Evolutionary conservation across 92 coral and sea anemone species (phyloP).

Genomic region (Phymanthus crucifer): DNA sequence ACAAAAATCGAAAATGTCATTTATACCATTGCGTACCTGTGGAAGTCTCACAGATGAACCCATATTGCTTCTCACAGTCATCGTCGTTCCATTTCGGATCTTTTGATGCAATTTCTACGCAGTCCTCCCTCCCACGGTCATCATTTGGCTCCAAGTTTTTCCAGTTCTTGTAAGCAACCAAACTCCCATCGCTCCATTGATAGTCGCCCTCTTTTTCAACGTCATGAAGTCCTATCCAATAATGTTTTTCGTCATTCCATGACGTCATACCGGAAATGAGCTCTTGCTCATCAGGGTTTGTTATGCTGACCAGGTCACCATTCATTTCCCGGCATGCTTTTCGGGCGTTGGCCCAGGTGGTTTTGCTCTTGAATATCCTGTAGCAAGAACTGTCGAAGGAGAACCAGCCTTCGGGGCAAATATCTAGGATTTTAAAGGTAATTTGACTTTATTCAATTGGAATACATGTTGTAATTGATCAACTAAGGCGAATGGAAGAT

Average conservation of each 20-base stretch:
- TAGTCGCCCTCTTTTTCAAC: not conserved
- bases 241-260: not conserved
- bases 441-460: not conserved
- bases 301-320: slow-evolving; percentile 1
- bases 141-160: slow-evolving; percentile 8
- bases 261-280: slow-evolving; percentile 2
- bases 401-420: slow-evolving; percentile 8
- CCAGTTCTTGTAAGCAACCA: not conserved
- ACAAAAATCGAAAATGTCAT: too few species aligned
- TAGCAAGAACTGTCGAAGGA: slow-evolving; percentile 4
- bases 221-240: slow-evolving; percentile 23
- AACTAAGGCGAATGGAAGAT: not conserved
- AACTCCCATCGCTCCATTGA: slow-evolving; percentile 11
- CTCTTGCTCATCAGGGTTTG: not conserved
- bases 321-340: slow-evolving; percentile 4
- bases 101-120: slow-evolving; percentile 12
- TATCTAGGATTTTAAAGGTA: not conserved
- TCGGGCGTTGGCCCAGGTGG: not conserved
- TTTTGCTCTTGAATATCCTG: not conserved
- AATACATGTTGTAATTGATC: not conserved
- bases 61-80: slow-evolving; percentile 8
- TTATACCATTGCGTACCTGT: not conserved
- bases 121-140: slow-evolving; percentile 6
- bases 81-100: slow-evolving; percentile 18
- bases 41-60: slow-evolving; percentile 2